Base-by-base conservation (phyloP, 2,888 invertebrate genomes). In the Cephonodes hylas region DNA sequence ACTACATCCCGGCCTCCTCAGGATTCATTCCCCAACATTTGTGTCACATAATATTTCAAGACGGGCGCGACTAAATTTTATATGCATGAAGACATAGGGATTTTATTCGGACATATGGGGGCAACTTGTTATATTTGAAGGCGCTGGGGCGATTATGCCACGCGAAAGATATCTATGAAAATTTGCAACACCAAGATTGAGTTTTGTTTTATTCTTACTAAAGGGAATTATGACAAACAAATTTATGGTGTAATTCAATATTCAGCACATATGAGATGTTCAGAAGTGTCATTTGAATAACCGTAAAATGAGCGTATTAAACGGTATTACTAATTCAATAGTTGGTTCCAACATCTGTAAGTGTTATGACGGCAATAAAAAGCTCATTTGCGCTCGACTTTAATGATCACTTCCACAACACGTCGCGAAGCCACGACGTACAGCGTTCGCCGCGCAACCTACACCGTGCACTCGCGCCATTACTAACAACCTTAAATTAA, bases 281-380 rank as follows among this genome's bases (percentile, higher is more conserved):
- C 75, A 73, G 69, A 76, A 74, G 69, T 73, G 71, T 72, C 77
- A 79, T 81, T 76, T 72, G 70, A 72, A 74, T 70, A 76, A 72
- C 77, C 74, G 73, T 86, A 83, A 86, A 88, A 76, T 72, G 79
- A 77, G 79, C 77, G 78, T 83, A 85, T 84, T 86, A 85, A 85
- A 82, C 73, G 81, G 71, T 78, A 84, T 88, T 84, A 87, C 80
- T 82, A 84, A 86, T 87, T 85, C 85, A 86, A 85, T 87, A 87
- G 86, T 86, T 85, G 77, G 76, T 81, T 79, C 77, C 78, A 79
- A 77, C 83, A 81, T 85, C 81, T 87, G 80, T 82, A 81, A 87
- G 83, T 84, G 81, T 87, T 86, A 85, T 79, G 85, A 75, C 74
- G 80, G 75, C 81, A 76, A 84, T 86, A 88, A 88, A 89, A 89